A percentile compares a stretch with the other conserved stretches of the same genome.
Evolutionary conservation across 2,113 vertebrate genomes (phyloP).

Genomic region (Xenotilapia flavipinnis): DNA sequence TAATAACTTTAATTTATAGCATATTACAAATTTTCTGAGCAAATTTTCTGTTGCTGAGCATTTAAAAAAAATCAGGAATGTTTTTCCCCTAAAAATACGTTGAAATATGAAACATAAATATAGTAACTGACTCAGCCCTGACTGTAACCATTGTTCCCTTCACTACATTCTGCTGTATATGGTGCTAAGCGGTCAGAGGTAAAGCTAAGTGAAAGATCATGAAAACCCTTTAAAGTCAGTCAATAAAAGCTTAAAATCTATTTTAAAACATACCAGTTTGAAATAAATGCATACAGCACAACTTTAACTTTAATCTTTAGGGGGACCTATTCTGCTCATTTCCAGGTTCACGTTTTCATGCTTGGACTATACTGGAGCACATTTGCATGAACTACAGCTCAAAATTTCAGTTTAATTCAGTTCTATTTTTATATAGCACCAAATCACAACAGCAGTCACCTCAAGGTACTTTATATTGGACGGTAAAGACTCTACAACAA

Average conservation of each 20-base stretch:
- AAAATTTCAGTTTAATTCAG: too few relatives aligned
- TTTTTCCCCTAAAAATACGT: neutral
- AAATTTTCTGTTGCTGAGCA: neutral
- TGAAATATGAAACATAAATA: neutral
- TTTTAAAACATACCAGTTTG: neutral
- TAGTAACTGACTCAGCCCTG: neutral
- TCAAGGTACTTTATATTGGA: neutral
- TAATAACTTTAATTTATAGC: neutral
- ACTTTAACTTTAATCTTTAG: too few relatives aligned
- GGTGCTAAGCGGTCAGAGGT: neutral
- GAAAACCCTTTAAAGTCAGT: neutral
- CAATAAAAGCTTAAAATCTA: neutral
- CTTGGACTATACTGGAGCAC: too few relatives aligned
- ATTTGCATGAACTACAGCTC: too few relatives aligned
- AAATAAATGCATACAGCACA: neutral
- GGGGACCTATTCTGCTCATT: too few relatives aligned
- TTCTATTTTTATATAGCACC: too few relatives aligned
- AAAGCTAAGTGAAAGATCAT: neutral
- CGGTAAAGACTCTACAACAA: fast-evolving
- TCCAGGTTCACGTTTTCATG: too few relatives aligned
- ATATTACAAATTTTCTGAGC: neutral
- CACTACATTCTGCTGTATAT: neutral
- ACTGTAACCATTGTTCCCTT: neutral
- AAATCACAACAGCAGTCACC: too few relatives aligned
- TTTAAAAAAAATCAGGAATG: neutral